Percentiles rank a stretch among this genome's conserved stretches.
Conservation (phyloP, 2,888 invertebrate species). For the Hemithea aestivaria region DNA sequence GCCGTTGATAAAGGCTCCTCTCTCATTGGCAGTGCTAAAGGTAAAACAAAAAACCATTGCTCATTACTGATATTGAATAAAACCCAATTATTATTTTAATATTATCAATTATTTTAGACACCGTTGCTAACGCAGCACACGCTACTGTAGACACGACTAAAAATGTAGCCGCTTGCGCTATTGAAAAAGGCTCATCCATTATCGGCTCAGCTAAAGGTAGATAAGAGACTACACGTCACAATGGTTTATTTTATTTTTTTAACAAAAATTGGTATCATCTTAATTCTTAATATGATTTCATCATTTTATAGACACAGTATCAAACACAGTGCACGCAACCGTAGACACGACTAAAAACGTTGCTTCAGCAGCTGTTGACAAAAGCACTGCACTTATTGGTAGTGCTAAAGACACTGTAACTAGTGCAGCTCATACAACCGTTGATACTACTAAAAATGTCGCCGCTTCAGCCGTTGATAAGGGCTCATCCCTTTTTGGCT, state of each 20-base stretch:
- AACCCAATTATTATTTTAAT: background rate
- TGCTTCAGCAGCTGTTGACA: slow-evolving; percentile 45
- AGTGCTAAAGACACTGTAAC: slow-evolving; percentile 36
- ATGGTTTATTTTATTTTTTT: too few relatives aligned
- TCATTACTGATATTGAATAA: too few relatives aligned
- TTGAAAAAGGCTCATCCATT: slow-evolving; percentile 40
- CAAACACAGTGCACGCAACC: slow-evolving; percentile 40
- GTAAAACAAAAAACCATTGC: too few relatives aligned
- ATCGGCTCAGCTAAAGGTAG: slow-evolving; percentile 41
- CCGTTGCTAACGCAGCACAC: too few relatives aligned
- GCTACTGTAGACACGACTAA: slow-evolving; percentile 38
- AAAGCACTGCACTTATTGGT: slow-evolving; percentile 43
- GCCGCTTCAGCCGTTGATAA: slow-evolving; percentile 30
- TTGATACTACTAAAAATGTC: slow-evolving; percentile 25
- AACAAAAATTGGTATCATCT: too few relatives aligned
- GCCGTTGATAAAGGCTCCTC: slow-evolving; percentile 43
- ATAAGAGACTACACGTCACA: too few relatives aligned
- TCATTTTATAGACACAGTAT: slow-evolving; percentile 41
- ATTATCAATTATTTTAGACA: too few relatives aligned
- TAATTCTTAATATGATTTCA: slow-evolving; percentile 2
- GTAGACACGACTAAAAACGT: slow-evolving; percentile 51
- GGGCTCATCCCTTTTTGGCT: slow-evolving; percentile 19
- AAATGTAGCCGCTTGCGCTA: slow-evolving; percentile 40
- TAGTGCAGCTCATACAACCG: slow-evolving; percentile 10
- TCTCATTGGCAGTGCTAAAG: slow-evolving; percentile 31